These are phyloP conservation scores for Pimephales promelas DNA, from an alignment of 2,113 vertebrate species.

Conservation along the genomic window DNA sequence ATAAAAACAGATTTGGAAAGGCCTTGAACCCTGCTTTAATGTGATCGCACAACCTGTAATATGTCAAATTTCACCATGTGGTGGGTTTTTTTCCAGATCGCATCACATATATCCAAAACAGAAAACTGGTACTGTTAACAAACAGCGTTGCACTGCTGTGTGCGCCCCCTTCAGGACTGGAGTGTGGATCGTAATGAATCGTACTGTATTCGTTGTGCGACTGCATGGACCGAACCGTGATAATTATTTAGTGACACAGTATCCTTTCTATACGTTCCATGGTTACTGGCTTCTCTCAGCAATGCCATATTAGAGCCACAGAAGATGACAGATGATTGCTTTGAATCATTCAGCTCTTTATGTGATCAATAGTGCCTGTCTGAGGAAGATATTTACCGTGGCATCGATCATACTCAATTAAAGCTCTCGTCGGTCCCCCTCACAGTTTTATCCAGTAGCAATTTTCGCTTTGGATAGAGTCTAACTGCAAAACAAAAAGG, in stretches of 20 bases:
- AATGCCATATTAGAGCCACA: background rate
- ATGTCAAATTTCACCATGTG: too few species aligned
- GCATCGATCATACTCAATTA: slow-evolving; percentile 1
- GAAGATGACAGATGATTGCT: slow-evolving; percentile 21
- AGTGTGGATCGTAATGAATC: too few species aligned
- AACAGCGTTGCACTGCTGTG: too few species aligned
- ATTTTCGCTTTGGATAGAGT: background rate
- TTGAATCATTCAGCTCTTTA: slow-evolving; percentile 11
- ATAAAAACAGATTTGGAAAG: too few species aligned
- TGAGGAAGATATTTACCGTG: background rate
- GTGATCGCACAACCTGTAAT: too few species aligned
- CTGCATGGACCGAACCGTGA: too few species aligned
- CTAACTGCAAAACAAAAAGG: background rate
- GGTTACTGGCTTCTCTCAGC: background rate
- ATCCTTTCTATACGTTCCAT: background rate
- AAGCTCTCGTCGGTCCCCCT: background rate
- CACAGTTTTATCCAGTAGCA: slow-evolving; percentile 1
- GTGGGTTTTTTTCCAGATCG: too few species aligned
- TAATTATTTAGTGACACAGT: background rate
- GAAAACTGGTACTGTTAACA: too few species aligned
- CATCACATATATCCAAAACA: too few species aligned
- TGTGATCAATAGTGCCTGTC: slow-evolving; percentile 26
- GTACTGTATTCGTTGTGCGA: too few species aligned
- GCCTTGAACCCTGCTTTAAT: too few species aligned
- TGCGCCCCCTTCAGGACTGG: too few species aligned